Base-by-base conservation (phyloP, 2,113 vertebrate genomes). In the Strix aluco region DNA sequence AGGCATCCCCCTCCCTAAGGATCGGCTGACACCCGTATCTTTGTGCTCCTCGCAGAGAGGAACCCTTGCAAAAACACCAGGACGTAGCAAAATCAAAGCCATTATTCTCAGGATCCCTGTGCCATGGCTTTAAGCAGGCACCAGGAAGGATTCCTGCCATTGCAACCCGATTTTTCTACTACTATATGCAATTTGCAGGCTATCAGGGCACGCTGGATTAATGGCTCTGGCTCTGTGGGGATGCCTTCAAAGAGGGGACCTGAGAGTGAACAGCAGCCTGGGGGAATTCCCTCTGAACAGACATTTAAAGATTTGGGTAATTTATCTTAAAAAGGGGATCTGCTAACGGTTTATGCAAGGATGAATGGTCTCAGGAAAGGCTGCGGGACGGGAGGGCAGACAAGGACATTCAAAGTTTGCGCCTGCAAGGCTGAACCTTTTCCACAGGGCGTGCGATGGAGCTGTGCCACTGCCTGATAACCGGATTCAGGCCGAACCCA, bases 151-250 rank as follows among this genome's bases (percentile, higher is more conserved):
- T 89, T 78, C 65, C 34, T 79, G 61, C 44, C 49, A 14, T 44
- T 20, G n/a, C 46, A 47, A 9, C 20, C 52, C 32, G 2, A 8
- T 63, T 70, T 94, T 58, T 36, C 42, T 14, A 9, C 38, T 19
- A 1, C 32, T 10, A 0, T n/a, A 0, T n/a, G 30, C 42, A 62
- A 36, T 62, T 67, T 72, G 23, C 63, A 77, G 71, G 61, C 89
- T 51, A 32, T 59, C 54, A 8, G 73, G 82, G 52, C 72, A 32
- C 67, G 58, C 44, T 36, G 47, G 5, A 11, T 34, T 74, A 62
- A 40, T 5, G 36, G 57, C 46, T 47, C 51, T 78, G 69, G 20
- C 78, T 55, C 58, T 11, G 1, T 16, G 49, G 83, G 67, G 75
- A 55, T 26, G 30, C 57, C 59, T 46, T 52, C 66, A 54, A 42